A percentile compares a stretch with the other conserved stretches of the same genome.
Evolutionary conservation across 2,113 vertebrate genomes (phyloP).

Genomic region (Varanus komodoensis): DNA sequence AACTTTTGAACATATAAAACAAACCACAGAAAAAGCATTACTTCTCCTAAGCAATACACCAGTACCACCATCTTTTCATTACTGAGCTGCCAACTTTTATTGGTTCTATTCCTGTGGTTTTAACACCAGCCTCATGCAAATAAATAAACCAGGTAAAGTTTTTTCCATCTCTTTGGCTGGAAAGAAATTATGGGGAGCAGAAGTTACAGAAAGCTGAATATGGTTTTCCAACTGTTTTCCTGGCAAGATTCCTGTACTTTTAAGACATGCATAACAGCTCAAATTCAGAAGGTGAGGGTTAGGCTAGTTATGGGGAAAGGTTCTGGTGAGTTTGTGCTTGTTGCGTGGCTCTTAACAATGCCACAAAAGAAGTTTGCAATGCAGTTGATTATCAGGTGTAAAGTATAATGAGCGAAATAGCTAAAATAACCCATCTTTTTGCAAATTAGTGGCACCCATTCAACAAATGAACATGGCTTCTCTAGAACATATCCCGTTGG

Average conservation of each 20-base stretch:
- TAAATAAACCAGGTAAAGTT: not conserved
- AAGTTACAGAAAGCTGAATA: not conserved
- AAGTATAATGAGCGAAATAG: not conserved
- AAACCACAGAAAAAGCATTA: not conserved
- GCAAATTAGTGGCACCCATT: not conserved
- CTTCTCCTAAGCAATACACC: not conserved
- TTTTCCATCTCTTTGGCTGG: not conserved
- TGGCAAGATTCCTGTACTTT: not conserved
- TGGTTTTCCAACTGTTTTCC: not conserved
- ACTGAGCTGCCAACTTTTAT: not conserved
- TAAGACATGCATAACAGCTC: not conserved
- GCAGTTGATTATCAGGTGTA: not conserved
- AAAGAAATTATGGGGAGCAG: no score
- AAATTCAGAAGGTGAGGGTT: not conserved
- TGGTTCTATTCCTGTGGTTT: not conserved
- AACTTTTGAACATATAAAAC: not conserved
- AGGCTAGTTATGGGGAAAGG: not conserved
- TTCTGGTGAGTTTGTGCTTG: not conserved
- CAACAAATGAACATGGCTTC: not conserved
- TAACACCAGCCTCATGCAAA: not conserved
- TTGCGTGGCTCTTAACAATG: not conserved
- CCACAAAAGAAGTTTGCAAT: not conserved
- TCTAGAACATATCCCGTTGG: not conserved
- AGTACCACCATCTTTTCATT: not conserved
- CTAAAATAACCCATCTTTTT: not conserved